Evolutionary conservation across 2,797 vertebrate species (phyloP), one percentile per base, ranked within the genome.

Genomic region (Lepilemur septentrionalis): DNA sequence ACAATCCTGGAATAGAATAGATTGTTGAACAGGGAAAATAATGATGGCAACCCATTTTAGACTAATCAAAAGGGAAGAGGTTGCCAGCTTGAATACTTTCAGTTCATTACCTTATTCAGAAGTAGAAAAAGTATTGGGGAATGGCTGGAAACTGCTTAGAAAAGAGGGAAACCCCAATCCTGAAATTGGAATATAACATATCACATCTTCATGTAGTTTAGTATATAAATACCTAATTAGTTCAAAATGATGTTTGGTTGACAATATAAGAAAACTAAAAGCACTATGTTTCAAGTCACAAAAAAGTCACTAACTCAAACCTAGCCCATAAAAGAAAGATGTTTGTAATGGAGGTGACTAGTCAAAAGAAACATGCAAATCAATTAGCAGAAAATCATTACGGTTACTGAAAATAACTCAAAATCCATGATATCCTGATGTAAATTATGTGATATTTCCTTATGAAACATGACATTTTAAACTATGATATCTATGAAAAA

Each of bases 1-100:
- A 61, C 46, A 81, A 81, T 73, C 43, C 65, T 94, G 59, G 32
- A 95, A 91, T 65, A 91, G 70, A 96, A 95, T 28, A 92, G 92
- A 93, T 80, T 80, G 70, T 76, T 89, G 93, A 97, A 91, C 25
- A 94, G 41, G 46, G 65, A 80, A 91, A 90, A 78, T 76, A 83
- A 90, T 80, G 75, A 91, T 8, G 35, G n/a, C 41, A 96, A 57
- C 11, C 52, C n/a, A 84, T 85, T 93, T 57, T 83, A 52, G 85
- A 91, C 41, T 88, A 93, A 90, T 92, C 73, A 93, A 81, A 96
- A 57, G 38, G 52, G 48, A 73, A n/a, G 41, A 65, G 17, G 7
- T 38, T 95, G 87, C 63, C 46, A 94, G 65, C 20, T 35, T 73
- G 41, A 93, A 72, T 59, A 57, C 57, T 90, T 55, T 85, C 41